A percentile compares a stretch with the other conserved stretches of the same genome.
Evolutionary conservation across 2,888 invertebrate genomes (phyloP).

Genomic region (Eupithecia vulgata): DNA sequence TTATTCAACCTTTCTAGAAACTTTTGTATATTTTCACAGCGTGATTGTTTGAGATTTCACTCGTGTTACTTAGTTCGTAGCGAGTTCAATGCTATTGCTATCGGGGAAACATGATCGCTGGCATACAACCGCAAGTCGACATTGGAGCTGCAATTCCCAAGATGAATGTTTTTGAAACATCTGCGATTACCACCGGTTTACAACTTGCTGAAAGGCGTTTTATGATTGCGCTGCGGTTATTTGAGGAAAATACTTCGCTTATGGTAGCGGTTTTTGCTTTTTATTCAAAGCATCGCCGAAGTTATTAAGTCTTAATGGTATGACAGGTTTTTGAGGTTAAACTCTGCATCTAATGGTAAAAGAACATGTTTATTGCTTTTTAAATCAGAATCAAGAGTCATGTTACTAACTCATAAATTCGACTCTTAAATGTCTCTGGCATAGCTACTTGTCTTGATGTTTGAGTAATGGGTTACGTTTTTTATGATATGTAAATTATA

Average conservation of each 20-base stretch:
- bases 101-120: constrained; percentile 41
- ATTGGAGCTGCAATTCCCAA: constrained; percentile 44
- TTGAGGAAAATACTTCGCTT: constrained; percentile 12
- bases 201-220: constrained; percentile 24
- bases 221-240: constrained; percentile 23
- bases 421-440: constrained; percentile 36
- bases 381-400: constrained; percentile 8
- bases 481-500: constrained; percentile 43
- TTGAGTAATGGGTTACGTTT: constrained; percentile 40
- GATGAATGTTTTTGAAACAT: constrained; percentile 47
- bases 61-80: constrained; percentile 18
- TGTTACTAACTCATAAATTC: constrained; percentile 32
- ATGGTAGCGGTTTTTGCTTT: not conserved
- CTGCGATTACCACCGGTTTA: constrained; percentile 28
- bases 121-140: constrained; percentile 44
- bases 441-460: constrained; percentile 39
- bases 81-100: constrained; percentile 31
- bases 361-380: constrained; percentile 5
- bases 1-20: constrained; percentile 37
- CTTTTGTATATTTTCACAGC: constrained; percentile 28
- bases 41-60: constrained; percentile 24
- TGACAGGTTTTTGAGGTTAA: not conserved
- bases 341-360: not conserved
- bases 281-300: constrained; percentile 4
- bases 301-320: not conserved